Evolutionary conservation across 2,888 invertebrate species (phyloP).

Genomic region (Seira ritae): DNA sequence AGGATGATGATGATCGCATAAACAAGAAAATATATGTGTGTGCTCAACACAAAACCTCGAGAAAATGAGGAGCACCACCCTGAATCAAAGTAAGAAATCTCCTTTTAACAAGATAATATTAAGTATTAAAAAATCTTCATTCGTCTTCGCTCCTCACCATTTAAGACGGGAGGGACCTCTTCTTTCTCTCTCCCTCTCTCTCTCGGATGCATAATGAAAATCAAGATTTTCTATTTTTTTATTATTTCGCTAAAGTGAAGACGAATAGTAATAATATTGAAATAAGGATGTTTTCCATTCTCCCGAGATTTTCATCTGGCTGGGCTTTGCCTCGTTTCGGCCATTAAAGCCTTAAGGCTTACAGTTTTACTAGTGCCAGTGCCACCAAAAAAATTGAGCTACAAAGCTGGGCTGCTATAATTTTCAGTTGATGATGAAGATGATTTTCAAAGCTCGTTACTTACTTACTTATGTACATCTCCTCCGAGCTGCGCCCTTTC

Average conservation of each 20-base stretch:
- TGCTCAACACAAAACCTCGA: constrained; percentile 2
- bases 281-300: constrained; percentile 1
- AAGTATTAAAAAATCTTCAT: constrained; percentile 25
- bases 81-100: constrained; percentile 56
- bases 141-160: constrained; percentile 14
- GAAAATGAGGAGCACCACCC: constrained; percentile 61
- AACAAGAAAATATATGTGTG: constrained; percentile 13
- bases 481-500: constrained; percentile 50
- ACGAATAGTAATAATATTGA: constrained; percentile 23
- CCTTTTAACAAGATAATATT: constrained; percentile 60
- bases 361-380: constrained; percentile 38
- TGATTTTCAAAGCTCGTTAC: constrained; percentile 23
- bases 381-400: constrained; percentile 37
- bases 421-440: constrained; percentile 52
- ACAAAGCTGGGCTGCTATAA: constrained; percentile 31
- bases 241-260: constrained; percentile 18
- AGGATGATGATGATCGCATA: not conserved
- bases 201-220: constrained; percentile 43
- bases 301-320: constrained; percentile 34
- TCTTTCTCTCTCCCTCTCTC: not conserved
- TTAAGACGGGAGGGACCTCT: constrained; percentile 57
- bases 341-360: constrained; percentile 53
- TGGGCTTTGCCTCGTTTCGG: not conserved
- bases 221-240: constrained; percentile 37
- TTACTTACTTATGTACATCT: too few relatives aligned